A percentile compares a stretch with the other conserved stretches of the same genome.
Conservation (phyloP, 2,113 vertebrate genomes). For the Ibidorhyncha struthersii region DNA sequence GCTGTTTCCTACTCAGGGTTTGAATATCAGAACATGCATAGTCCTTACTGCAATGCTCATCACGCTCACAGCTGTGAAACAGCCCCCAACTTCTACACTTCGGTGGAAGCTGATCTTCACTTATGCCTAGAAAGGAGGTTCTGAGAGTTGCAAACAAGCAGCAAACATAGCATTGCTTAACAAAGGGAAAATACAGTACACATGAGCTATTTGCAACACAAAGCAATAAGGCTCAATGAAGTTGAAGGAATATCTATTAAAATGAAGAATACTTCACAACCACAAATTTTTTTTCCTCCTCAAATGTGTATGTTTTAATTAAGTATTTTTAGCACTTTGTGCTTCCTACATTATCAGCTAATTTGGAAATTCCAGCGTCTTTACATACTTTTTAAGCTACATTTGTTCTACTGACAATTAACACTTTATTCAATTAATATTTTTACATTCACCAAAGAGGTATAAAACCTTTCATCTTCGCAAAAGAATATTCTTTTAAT, state of each 20-base stretch:
- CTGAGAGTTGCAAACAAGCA: neutral
- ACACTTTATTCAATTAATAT: neutral
- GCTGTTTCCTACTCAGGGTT: neutral
- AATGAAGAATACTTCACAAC: neutral
- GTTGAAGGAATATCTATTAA: neutral
- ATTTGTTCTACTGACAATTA: conserved; percentile 5
- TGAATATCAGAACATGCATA: neutral
- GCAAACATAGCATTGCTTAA: neutral
- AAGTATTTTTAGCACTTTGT: neutral
- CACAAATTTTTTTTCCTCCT: neutral
- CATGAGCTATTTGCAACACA: neutral
- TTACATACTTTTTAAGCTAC: neutral
- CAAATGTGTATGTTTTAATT: neutral
- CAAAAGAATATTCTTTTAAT: neutral
- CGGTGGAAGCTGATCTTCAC: neutral
- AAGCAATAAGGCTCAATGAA: neutral
- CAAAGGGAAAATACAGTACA: neutral
- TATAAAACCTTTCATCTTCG: neutral
- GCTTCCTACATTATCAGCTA: neutral
- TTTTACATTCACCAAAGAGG: neutral
- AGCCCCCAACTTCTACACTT: neutral
- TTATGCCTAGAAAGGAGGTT: neutral
- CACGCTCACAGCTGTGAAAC: neutral
- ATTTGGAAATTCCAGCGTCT: neutral
- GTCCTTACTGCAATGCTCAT: neutral